Conservation (phyloP, 35 echinoderm and acorn worm species). For the Lytechinus pictus region DNA sequence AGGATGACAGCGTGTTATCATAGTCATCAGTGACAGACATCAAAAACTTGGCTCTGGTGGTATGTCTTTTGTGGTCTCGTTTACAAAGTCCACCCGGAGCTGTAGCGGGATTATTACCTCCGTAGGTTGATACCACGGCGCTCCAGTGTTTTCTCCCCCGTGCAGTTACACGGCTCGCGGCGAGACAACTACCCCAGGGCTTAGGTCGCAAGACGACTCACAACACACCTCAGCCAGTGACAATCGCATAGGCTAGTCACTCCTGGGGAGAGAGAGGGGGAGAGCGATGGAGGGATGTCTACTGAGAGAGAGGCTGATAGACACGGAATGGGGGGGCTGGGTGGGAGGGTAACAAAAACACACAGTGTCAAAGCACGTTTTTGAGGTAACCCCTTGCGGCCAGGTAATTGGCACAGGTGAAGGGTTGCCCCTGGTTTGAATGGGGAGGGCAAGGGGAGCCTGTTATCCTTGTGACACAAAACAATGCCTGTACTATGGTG, state of each 20-base stretch:
- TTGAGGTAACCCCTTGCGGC: slow-evolving; percentile 2
- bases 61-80: neutral
- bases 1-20: neutral
- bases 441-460: neutral
- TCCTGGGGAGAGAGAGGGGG: neutral
- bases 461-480: neutral
- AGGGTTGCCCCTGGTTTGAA: slow-evolving; percentile 30
- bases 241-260: neutral
- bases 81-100: slow-evolving; percentile 17
- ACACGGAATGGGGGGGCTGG: neutral
- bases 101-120: neutral
- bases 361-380: neutral
- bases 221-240: slow-evolving; percentile 4
- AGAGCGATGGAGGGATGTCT: neutral
- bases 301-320: neutral
- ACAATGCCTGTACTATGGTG: neutral
- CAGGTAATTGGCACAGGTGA: slow-evolving; percentile 20
- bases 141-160: neutral
- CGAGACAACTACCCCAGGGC: slow-evolving; percentile 30
- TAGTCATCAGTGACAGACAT: neutral
- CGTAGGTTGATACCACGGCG: neutral
- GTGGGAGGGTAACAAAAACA: slow-evolving; percentile 1
- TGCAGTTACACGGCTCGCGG: neutral
- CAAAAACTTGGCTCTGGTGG: neutral
- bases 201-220: neutral